Conservation (phyloP, 2,888 invertebrate species). For the Scrobipalpa costella region DNA sequence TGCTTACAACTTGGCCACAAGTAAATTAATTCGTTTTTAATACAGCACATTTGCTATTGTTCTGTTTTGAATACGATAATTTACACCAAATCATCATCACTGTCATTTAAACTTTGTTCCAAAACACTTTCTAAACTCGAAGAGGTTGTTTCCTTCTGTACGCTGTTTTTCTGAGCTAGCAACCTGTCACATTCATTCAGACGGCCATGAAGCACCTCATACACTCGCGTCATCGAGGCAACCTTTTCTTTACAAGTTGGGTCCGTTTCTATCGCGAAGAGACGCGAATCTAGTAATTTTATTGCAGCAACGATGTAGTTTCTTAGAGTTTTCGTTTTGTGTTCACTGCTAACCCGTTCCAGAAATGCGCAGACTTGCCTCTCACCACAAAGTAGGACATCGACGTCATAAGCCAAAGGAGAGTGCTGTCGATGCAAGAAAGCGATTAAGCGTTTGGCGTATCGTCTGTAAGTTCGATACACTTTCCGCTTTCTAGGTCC, state of each 20-base stretch:
- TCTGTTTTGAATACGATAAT: neutral
- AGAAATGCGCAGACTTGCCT: constrained; percentile 74
- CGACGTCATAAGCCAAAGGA: constrained; percentile 75
- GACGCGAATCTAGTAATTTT: constrained; percentile 72
- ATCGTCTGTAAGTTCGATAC: constrained; percentile 73
- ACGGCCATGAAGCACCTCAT: constrained; percentile 69
- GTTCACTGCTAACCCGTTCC: constrained; percentile 71
- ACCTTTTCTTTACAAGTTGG: constrained; percentile 77
- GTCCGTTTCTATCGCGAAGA: constrained; percentile 77
- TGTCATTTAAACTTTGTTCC: constrained; percentile 66
- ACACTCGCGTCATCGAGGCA: constrained; percentile 74
- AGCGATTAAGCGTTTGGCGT: constrained; percentile 73
- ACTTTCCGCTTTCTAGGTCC: constrained; percentile 74
- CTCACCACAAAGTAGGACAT: constrained; percentile 73
- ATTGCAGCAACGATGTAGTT: constrained; percentile 78
- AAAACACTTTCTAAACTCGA: constrained; percentile 60
- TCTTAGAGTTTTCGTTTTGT: constrained; percentile 74
- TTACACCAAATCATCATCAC: constrained; percentile 42
- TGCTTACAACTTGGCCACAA: too few relatives aligned
- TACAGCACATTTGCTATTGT: too few relatives aligned
- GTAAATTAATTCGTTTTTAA: too few relatives aligned
- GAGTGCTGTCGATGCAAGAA: constrained; percentile 76
- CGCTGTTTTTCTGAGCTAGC: constrained; percentile 62
- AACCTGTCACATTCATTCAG: constrained; percentile 71
- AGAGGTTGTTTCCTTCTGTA: constrained; percentile 51